phyloP scores from a whole-genome alignment of 2,797 vertebrate genomes.

The Orientallactaga sibirica region DNA sequence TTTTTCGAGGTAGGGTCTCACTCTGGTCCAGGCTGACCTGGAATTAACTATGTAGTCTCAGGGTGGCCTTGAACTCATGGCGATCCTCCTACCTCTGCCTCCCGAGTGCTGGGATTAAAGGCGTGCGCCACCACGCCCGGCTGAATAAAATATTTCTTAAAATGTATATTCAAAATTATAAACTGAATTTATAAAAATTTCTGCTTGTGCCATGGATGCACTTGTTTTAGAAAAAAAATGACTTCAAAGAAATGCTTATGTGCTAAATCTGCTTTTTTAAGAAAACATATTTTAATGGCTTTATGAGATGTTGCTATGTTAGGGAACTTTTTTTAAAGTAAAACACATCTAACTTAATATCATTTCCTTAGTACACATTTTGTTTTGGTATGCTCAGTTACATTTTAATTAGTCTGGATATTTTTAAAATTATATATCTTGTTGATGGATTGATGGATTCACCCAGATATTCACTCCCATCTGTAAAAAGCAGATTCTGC shows the following conservation, averaged over 20 bases:
- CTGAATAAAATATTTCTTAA: too few relatives aligned
- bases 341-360: background rate
- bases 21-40: too few relatives aligned
- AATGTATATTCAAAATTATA: too few relatives aligned
- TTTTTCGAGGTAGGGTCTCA: too few relatives aligned
- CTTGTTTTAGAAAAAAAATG: background rate
- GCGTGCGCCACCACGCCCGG: too few relatives aligned
- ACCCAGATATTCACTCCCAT: too few relatives aligned
- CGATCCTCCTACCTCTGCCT: too few relatives aligned
- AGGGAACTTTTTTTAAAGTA: background rate
- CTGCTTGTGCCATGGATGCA: background rate
- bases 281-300: background rate
- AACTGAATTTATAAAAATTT: background rate
- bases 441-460: too few relatives aligned
- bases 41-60: too few relatives aligned
- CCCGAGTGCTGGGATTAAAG: too few relatives aligned
- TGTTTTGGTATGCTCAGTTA: slow-evolving; percentile 9
- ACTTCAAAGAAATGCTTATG: background rate
- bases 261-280: background rate
- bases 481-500: too few relatives aligned
- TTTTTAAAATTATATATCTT: background rate
- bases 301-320: background rate
- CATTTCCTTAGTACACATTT: background rate
- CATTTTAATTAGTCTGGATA: slow-evolving; percentile 13
- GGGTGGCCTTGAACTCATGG: too few relatives aligned